phyloP scores from a whole-genome alignment of 2,888 invertebrate genomes.

The Acholoe squamosa region DNA sequence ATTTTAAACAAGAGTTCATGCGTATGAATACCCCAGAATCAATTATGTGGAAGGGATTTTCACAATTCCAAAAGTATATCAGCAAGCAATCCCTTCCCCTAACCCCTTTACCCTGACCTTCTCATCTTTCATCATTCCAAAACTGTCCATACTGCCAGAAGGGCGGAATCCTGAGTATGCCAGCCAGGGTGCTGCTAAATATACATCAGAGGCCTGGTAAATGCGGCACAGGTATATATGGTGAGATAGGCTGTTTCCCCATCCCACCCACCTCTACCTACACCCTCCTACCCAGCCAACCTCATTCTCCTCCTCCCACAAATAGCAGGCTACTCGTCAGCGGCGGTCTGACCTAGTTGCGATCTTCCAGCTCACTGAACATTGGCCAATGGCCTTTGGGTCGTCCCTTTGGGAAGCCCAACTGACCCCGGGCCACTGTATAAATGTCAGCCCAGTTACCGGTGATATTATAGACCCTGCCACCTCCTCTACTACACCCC shows the following conservation, averaged over 20 bases:
- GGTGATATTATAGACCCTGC: conserved; percentile 43
- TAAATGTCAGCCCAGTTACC: conserved; percentile 33
- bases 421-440: conserved; percentile 16
- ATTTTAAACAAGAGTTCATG: not conserved
- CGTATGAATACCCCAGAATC: not conserved
- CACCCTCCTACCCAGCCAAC: not conserved
- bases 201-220: not conserved
- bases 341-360: conserved; percentile 46
- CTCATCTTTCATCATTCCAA: conserved; percentile 13
- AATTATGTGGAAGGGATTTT: conserved; percentile 2
- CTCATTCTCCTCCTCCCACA: not conserved
- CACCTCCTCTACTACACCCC: conserved; percentile 19
- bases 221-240: conserved; percentile 4
- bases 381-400: conserved; percentile 52
- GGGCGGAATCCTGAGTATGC: not conserved
- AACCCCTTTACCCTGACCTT: not conserved
- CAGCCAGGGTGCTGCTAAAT: conserved; percentile 1
- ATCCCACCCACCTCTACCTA: conserved; percentile 3
- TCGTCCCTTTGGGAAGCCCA: conserved; percentile 43
- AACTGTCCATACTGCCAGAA: conserved; percentile 17
- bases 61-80: not conserved
- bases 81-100: too few species aligned
- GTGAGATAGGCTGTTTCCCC: not conserved
- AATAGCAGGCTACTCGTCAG: conserved; percentile 22
- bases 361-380: conserved; percentile 50